Conservation (phyloP, 30 jellyfish, hydroid and myxozoan species). For the Cassiopea xamachana region DNA sequence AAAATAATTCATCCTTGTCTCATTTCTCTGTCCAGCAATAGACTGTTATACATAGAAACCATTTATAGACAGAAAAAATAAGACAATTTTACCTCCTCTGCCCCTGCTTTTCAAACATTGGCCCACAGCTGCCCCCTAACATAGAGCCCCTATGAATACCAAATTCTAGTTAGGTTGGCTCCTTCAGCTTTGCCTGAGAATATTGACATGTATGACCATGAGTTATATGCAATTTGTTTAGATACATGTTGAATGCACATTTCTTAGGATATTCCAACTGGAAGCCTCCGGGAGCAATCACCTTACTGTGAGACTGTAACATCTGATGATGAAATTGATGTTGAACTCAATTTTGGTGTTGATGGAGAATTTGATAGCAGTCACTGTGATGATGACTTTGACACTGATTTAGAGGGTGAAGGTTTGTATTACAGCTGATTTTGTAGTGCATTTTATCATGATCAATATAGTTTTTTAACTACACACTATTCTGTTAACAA, state of each 20-base stretch:
- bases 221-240: not conserved
- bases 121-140: no score
- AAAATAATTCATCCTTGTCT: no score
- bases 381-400: conserved; percentile 88
- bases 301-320: not conserved
- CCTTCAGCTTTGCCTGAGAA: no score
- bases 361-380: conserved; percentile 57
- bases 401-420: conserved; percentile 80
- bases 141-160: no score
- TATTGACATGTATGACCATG: not conserved
- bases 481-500: no score
- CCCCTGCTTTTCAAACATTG: no score
- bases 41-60: no score
- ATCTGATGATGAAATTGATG: conserved; percentile 44
- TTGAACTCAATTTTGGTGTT: conserved; percentile 14
- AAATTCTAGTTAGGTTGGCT: no score
- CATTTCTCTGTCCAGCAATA: no score
- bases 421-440: conserved; percentile 13
- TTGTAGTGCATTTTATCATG: not conserved
- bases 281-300: conserved; percentile 56
- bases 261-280: conserved; percentile 58
- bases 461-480: no score
- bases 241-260: not conserved
- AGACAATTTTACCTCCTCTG: no score
- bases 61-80: no score